Conservation (phyloP, 2,113 vertebrate genomes). For the Xyrauchen texanus region DNA sequence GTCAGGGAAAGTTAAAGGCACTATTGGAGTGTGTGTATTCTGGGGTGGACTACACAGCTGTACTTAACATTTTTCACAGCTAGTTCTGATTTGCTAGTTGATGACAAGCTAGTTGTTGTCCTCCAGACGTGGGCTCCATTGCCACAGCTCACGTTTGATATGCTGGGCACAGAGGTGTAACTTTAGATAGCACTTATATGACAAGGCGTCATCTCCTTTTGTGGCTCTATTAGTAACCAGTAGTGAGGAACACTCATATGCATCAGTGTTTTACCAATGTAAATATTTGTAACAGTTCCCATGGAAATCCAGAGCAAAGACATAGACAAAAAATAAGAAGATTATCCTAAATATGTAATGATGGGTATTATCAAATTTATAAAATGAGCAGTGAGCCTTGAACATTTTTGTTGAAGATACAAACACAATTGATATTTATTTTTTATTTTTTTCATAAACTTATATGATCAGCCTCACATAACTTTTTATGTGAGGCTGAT, state of each 20-base stretch:
- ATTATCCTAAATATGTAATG: constrained; percentile 61
- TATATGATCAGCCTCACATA: background rate
- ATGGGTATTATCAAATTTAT: constrained; percentile 70
- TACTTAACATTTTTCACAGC: constrained; percentile 69
- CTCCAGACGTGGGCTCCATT: constrained; percentile 62
- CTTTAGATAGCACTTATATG: constrained; percentile 68
- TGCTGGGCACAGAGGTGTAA: constrained; percentile 70
- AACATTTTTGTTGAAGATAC: constrained; percentile 36
- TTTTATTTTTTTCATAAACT: too few relatives aligned
- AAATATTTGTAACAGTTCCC: constrained; percentile 84
- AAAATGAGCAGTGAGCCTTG: background rate
- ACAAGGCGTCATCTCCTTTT: constrained; percentile 75
- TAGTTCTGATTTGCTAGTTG: constrained; percentile 63
- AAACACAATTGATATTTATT: background rate
- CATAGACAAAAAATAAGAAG: constrained; percentile 63
- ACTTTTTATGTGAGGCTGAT: too few relatives aligned
- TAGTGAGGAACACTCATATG: constrained; percentile 62
- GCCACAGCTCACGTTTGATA: constrained; percentile 74
- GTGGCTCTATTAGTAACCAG: constrained; percentile 68
- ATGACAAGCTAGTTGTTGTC: constrained; percentile 71
- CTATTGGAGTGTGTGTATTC: constrained; percentile 1
- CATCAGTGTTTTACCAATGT: constrained; percentile 70
- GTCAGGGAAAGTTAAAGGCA: constrained; percentile 12
- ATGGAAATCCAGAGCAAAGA: constrained; percentile 72
- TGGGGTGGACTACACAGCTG: background rate